Conservation (phyloP, 2,113 vertebrate species). For the Clarias macrocephalus region DNA sequence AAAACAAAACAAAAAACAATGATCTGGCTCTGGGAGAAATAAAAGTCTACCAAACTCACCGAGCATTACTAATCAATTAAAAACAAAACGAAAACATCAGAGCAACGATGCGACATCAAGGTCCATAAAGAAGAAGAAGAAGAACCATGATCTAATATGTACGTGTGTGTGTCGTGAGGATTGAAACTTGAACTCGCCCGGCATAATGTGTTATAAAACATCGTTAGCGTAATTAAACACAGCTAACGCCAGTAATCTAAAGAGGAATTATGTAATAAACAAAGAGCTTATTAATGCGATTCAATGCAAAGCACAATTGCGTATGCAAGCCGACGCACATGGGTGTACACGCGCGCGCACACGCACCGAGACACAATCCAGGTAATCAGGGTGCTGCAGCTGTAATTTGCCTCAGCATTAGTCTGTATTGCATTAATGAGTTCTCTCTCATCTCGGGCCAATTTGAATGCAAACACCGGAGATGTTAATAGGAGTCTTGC, state of each 20-base stretch:
- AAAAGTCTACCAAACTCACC: background rate
- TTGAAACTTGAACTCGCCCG: background rate
- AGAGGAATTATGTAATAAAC: constrained; percentile 36
- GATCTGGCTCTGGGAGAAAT: background rate
- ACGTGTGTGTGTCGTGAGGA: background rate
- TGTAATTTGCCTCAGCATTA: constrained; percentile 41
- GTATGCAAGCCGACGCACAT: constrained; percentile 22
- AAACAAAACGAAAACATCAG: background rate
- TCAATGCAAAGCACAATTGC: constrained; percentile 8
- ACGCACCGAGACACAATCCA: background rate
- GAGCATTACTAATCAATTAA: background rate
- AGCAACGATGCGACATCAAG: background rate
- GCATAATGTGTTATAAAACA: constrained; percentile 24
- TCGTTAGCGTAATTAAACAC: background rate
- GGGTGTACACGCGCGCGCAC: background rate
- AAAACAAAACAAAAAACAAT: no score
- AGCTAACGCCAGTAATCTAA: constrained; percentile 6
- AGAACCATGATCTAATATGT: background rate
- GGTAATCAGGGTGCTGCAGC: constrained; percentile 32
- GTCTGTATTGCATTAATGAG: constrained; percentile 46
- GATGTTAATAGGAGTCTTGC: constrained; percentile 52
- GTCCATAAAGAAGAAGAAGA: background rate
- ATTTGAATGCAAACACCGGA: constrained; percentile 52
- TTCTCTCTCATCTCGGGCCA: constrained; percentile 37
- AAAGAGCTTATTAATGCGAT: constrained; percentile 31